Percentiles rank a stretch among this genome's conserved stretches.
Conservation (phyloP, 2,888 invertebrate species). For the Isoperla grammatica region DNA sequence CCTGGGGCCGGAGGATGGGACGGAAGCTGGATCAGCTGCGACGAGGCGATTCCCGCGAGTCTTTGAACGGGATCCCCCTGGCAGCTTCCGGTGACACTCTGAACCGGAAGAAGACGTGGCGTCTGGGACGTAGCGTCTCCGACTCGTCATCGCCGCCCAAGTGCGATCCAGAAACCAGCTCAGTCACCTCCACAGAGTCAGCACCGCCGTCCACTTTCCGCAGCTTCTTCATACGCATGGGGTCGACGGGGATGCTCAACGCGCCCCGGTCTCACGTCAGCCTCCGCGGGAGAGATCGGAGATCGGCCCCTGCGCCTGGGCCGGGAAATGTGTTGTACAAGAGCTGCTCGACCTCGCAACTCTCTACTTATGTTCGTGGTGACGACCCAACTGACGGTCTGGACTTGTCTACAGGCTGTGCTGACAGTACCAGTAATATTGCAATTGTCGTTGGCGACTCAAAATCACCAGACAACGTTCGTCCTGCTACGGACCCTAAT, state of each 20-base stretch:
- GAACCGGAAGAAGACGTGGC: constrained; percentile 20
- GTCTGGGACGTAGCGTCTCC: constrained; percentile 27
- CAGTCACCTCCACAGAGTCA: constrained; percentile 15
- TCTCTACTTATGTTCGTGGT: constrained; percentile 69
- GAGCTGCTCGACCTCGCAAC: constrained; percentile 70
- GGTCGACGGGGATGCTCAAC: constrained; percentile 70
- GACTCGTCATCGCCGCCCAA: constrained; percentile 8
- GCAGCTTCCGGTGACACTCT: constrained; percentile 37
- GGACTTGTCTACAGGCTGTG: constrained; percentile 45
- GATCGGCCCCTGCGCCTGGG: constrained; percentile 5
- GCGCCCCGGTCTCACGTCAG: constrained; percentile 18
- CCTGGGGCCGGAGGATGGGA: constrained; percentile 75
- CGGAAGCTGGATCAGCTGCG: constrained; percentile 69
- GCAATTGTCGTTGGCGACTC: background rate
- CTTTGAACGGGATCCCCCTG: constrained; percentile 40
- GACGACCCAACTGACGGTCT: constrained; percentile 77
- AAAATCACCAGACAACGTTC: too few relatives aligned
- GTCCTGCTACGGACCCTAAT: constrained; percentile 41
- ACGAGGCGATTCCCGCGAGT: constrained; percentile 58
- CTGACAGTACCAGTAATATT: constrained; percentile 13
- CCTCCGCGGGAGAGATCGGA: constrained; percentile 34
- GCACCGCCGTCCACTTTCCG: constrained; percentile 55
- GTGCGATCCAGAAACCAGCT: constrained; percentile 15
- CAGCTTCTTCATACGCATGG: constrained; percentile 68
- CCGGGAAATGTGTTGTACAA: constrained; percentile 50